phyloP scores from a whole-genome alignment of 2,797 vertebrate species.

The Bryconaethiops microstoma region DNA sequence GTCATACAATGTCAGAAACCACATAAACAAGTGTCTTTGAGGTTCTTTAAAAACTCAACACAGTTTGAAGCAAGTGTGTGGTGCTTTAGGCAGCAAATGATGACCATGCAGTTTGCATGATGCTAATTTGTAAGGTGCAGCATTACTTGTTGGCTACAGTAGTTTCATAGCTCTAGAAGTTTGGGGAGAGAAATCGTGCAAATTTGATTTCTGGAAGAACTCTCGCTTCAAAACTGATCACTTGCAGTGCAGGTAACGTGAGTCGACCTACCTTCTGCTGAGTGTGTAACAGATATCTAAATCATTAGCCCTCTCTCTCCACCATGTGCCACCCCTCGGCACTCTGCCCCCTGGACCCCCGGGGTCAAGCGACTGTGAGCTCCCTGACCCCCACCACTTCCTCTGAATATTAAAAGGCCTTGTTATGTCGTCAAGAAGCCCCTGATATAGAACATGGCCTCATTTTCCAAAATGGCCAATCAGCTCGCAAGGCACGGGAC shows the following conservation, averaged over 20 bases:
- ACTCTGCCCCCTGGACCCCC: slow-evolving; percentile 86
- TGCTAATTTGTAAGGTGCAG: background rate
- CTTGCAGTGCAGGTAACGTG: slow-evolving; percentile 84
- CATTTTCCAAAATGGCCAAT: slow-evolving; percentile 80
- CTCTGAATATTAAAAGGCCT: slow-evolving; percentile 84
- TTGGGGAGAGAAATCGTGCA: background rate
- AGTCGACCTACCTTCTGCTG: slow-evolving; percentile 80
- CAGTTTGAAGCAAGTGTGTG: background rate
- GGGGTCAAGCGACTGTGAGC: slow-evolving; percentile 86
- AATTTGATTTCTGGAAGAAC: background rate
- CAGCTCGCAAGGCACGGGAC: slow-evolving; percentile 69
- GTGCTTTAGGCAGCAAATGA: background rate
- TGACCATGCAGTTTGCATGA: background rate
- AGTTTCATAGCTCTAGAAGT: background rate
- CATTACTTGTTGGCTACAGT: background rate
- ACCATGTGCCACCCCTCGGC: slow-evolving; percentile 89
- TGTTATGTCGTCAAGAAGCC: slow-evolving; percentile 79
- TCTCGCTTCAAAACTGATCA: slow-evolving; percentile 69
- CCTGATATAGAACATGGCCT: slow-evolving; percentile 87
- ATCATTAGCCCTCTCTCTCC: slow-evolving; percentile 91
- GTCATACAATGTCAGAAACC: background rate
- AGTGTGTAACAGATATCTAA: slow-evolving; percentile 98
- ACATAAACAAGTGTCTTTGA: background rate
- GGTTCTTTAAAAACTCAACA: background rate
- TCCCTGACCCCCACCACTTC: slow-evolving; percentile 89